These are phyloP conservation scores for Muricea muricata DNA, from an alignment of 92 coral and sea anemone genomes.

Conservation along the genomic window DNA sequence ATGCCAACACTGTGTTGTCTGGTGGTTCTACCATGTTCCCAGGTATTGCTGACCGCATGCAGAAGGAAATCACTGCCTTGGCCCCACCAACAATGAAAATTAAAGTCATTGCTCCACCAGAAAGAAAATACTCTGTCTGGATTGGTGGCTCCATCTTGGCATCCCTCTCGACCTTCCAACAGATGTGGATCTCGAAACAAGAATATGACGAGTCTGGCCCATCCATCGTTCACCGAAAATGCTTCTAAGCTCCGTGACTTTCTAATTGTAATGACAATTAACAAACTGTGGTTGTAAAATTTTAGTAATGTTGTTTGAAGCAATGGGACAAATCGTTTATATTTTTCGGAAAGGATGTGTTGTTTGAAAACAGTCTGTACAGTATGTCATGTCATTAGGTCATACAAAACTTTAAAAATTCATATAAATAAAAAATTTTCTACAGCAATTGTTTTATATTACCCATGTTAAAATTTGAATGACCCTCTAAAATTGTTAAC, in stretches of 20 bases:
- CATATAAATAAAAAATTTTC: background rate
- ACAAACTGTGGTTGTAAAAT: slow-evolving; percentile 19
- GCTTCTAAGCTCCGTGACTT: slow-evolving; percentile 63
- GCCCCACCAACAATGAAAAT: too few species aligned
- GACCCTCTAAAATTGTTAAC: too few species aligned
- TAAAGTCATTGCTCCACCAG: too few species aligned
- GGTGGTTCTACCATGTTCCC: slow-evolving; percentile 93
- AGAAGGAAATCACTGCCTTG: too few species aligned
- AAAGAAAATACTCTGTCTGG: too few species aligned
- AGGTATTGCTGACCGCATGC: slow-evolving; percentile 88
- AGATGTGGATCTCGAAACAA: too few species aligned
- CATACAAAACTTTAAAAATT: background rate
- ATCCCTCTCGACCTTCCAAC: too few species aligned
- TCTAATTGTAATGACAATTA: slow-evolving; percentile 1
- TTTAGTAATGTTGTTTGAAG: background rate
- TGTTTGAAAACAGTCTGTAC: slow-evolving; percentile 26
- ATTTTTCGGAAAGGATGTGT: background rate
- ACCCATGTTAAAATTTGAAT: too few species aligned
- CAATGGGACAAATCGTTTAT: background rate
- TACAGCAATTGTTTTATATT: too few species aligned
- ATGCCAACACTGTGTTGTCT: slow-evolving; percentile 86
- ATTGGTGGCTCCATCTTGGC: too few species aligned
- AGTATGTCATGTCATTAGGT: background rate
- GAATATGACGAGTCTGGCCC: too few species aligned
- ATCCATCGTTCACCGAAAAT: slow-evolving; percentile 83